phyloP scores from a whole-genome alignment of 2,888 invertebrate genomes.

The Thelaira solivaga region DNA sequence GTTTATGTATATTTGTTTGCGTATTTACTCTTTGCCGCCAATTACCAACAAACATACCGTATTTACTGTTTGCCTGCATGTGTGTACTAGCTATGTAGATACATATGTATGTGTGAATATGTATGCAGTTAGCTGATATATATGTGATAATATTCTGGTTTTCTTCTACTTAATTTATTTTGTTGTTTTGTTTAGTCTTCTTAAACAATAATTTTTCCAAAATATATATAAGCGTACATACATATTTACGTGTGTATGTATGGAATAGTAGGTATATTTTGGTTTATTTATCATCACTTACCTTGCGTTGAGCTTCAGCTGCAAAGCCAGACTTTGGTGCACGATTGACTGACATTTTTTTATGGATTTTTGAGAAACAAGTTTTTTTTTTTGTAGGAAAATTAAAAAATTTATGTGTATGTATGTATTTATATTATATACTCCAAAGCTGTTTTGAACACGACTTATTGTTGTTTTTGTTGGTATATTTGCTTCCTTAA shows the following conservation, averaged over 20 bases:
- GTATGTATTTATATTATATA: constrained; percentile 10
- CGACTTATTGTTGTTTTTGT: constrained; percentile 18
- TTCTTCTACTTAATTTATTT: constrained; percentile 24
- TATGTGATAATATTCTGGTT: constrained; percentile 39
- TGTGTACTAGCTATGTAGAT: not conserved
- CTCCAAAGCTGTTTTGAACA: constrained; percentile 28
- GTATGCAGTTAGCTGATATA: not conserved
- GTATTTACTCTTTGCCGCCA: constrained; percentile 39
- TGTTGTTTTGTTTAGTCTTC: constrained; percentile 13
- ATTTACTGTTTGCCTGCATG: not conserved
- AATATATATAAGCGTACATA: not conserved
- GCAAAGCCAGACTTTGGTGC: constrained; percentile 87
- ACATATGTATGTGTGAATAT: not conserved
- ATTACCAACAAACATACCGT: constrained; percentile 13
- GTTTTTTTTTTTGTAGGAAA: constrained; percentile 65
- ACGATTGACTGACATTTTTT: constrained; percentile 76
- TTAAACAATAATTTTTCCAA: not conserved
- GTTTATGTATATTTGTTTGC: too few species aligned
- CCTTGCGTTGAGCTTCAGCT: constrained; percentile 96
- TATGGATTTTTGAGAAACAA: constrained; percentile 68
- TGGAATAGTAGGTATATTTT: constrained; percentile 24
- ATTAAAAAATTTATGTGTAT: constrained; percentile 18
- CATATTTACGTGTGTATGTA: not conserved
- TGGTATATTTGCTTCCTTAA: constrained; percentile 15
- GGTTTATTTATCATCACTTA: constrained; percentile 77